Evolutionary conservation across 2,888 invertebrate species (phyloP), one percentile per base, ranked within the genome.

Genomic region (Scaptomyza cyrtandrae): DNA sequence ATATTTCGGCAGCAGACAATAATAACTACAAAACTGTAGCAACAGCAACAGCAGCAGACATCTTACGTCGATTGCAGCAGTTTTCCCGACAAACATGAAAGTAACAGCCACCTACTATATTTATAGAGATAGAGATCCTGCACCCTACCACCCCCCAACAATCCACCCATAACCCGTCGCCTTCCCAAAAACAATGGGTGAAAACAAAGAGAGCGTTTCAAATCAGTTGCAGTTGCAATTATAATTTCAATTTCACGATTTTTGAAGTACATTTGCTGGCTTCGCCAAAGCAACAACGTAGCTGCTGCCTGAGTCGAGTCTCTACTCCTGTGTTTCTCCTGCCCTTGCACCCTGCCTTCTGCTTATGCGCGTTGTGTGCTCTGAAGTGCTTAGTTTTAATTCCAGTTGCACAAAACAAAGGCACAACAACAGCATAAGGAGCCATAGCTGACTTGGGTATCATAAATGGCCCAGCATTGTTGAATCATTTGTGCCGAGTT

Each of bases 201-300:
- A 43, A 65, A 76, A 71, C 75, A 71, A 67, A 66, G 39, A 14
- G 66, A 71, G 49, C 52, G 45, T 62, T 67, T 66, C 67, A 75
- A 86, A 86, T 83, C 81, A 80, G 81, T 85, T 86, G 85, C 85
- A 86, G 88, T 61, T 71, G 88, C 85, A 85, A 85, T 88, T 85
- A 85, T 86, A 85, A 88, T 85, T 88, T 85, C 86, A 85, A 85
- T 85, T 85, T 85, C 86, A 88, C 86, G 85, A 80, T 76, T 86
- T 80, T 75, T 86, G 86, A 82, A 84, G 83, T 67, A 71, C 75
- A 69, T 56, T 67, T 64, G 57, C 56, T 55, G 58, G 52, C 39
- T 45, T 58, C 66, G 60, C 43, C 54, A 45, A 50, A 54, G 54
- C 56, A 56, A 58, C 58, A 53, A 59, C 41, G 41, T 55, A 45